Evolutionary conservation across 2,888 invertebrate genomes (phyloP).

Genomic region (Melangyna quadrimaculata): DNA sequence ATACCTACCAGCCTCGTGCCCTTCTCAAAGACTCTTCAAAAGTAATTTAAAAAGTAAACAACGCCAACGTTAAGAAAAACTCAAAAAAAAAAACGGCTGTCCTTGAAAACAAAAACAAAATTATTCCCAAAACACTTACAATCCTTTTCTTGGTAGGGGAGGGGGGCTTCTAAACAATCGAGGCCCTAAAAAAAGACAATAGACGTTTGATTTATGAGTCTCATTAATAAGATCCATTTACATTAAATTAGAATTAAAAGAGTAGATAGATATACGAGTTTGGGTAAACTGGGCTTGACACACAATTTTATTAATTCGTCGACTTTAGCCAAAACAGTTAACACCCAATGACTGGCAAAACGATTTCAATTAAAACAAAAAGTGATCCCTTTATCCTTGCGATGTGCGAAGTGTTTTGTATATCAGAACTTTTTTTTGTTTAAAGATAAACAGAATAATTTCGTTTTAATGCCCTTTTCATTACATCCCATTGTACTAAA

Average conservation of each 20-base stretch:
- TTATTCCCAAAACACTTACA: slow-evolving; percentile 15
- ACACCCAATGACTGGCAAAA: slow-evolving; percentile 40
- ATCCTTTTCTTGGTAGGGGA: slow-evolving; percentile 14
- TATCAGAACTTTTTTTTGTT: slow-evolving; percentile 37
- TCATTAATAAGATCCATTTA: slow-evolving; percentile 64
- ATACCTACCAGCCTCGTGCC: background rate
- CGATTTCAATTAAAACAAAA: slow-evolving; percentile 19
- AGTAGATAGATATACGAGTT: background rate
- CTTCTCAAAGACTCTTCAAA: background rate
- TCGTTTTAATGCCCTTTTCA: slow-evolving; percentile 50
- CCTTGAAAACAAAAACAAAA: background rate
- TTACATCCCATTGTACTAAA: slow-evolving; percentile 27
- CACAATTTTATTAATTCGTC: slow-evolving; percentile 66
- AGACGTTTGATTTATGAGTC: slow-evolving; percentile 54
- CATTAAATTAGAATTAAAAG: slow-evolving; percentile 54
- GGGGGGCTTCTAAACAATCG: slow-evolving; percentile 20
- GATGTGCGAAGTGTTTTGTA: background rate
- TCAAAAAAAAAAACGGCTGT: background rate
- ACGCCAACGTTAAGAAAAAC: background rate
- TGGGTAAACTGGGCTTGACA: slow-evolving; percentile 17
- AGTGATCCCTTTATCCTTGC: slow-evolving; percentile 11
- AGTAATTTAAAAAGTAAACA: background rate
- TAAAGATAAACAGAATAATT: slow-evolving; percentile 62
- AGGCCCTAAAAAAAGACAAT: slow-evolving; percentile 35
- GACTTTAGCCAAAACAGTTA: slow-evolving; percentile 48